Evolutionary conservation across 2,113 vertebrate species (phyloP), one percentile per base, ranked within the genome.

Genomic region (Sardina pilchardus): DNA sequence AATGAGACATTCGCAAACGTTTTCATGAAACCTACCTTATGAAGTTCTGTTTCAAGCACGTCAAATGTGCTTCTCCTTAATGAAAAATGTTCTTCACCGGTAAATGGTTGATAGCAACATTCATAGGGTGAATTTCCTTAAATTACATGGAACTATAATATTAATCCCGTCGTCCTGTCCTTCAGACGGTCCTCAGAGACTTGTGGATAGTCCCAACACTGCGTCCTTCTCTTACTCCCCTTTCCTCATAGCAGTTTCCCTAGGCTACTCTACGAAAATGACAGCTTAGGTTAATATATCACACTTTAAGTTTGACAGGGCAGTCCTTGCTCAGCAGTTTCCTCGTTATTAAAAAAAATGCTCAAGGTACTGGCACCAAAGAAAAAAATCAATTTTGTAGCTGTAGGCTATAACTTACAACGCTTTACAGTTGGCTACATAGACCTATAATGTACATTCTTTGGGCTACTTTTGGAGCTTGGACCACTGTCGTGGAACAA

Each of bases 401-500:
- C 34, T 14, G 34, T 78, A 63, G 59, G 71, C 14, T 78, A 16
- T 78, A 34, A 30, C 63, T 30, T 63, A 63, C 21, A 26, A 78
- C 71, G 30, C 34, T 30, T 71, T 71, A 42, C 39, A 42, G 39
- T 42, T 42, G 39, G 8, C 59, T 63, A n/a, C 24, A 9, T 24
- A n/a, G n/a, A n/a, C n/a, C n/a, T n/a, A 63, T 8, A 63, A 63
- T 7, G 24, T 24, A 21, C 24, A n/a, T 63, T 26, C 24, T 63
- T 6, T 63, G 26, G 8, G 6, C 30, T 78, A 78, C 21, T 59
- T 4, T 36, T 36, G 71, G 26, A 71, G 30, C 34, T 36, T 75
- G 63, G n/a, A 30, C 26, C 71, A 75, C 30, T n/a, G 30, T 85
- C 75, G 83, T n/a, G 75, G 67, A 81, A 59, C 30, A 83, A 87